These are phyloP conservation scores for Pavo muticus DNA, from an alignment of 2,113 vertebrate species.

Conservation along the genomic window DNA sequence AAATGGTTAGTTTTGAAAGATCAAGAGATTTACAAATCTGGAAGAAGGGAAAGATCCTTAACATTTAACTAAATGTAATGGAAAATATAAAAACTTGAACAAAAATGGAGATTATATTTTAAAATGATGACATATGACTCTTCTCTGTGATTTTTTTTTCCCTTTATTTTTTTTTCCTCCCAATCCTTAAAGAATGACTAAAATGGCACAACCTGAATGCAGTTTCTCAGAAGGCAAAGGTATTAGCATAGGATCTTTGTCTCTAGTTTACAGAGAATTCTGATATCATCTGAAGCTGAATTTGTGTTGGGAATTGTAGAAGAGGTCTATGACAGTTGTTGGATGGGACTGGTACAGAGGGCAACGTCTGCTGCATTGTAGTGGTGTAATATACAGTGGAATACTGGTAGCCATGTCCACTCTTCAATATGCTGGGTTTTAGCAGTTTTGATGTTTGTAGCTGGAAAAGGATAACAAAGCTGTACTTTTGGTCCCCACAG, in stretches of 20 bases:
- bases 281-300: background rate
- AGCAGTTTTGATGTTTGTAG: background rate
- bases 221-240: background rate
- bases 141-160: background rate
- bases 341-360: background rate
- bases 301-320: background rate
- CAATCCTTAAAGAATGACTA: background rate
- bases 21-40: slow-evolving; percentile 41
- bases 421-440: background rate
- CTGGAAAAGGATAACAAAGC: background rate
- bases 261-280: background rate
- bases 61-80: slow-evolving; percentile 20
- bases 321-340: background rate
- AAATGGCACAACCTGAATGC: background rate
- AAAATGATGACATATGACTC: slow-evolving; percentile 44
- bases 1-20: slow-evolving; percentile 45
- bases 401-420: background rate
- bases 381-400: background rate
- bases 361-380: background rate
- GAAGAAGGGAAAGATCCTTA: slow-evolving; percentile 15
- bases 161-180: background rate
- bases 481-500: background rate
- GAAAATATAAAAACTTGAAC: background rate
- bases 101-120: slow-evolving; percentile 29
- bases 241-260: background rate